Evolutionary conservation across 2,797 vertebrate species (phyloP).

Genomic region (Monodelphis domestica): DNA sequence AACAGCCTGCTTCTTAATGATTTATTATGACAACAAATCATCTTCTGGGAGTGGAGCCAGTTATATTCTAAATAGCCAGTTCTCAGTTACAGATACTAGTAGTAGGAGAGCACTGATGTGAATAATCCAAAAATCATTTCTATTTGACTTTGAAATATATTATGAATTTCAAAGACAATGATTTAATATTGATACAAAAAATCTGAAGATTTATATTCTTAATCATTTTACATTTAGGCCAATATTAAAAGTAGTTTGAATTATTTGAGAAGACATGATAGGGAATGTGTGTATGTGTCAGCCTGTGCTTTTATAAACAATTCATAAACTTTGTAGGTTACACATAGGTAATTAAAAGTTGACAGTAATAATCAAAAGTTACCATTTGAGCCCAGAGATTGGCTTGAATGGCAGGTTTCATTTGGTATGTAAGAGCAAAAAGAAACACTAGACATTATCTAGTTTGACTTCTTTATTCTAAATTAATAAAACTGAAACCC

Average conservation of each 20-base stretch:
- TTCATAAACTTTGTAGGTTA: not conserved
- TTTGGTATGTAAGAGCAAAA: not conserved
- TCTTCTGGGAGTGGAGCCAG: not conserved
- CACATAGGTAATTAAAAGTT: not conserved
- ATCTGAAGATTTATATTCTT: constrained; percentile 10
- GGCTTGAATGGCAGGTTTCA: not conserved
- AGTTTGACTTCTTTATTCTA: not conserved
- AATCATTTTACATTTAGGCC: constrained; percentile 34
- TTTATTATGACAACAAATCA: not conserved
- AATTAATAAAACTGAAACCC: not conserved
- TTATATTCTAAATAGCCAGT: not conserved
- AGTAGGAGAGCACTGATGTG: not conserved
- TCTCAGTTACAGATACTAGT: not conserved
- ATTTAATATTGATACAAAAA: not conserved
- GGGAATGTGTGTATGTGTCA: not conserved
- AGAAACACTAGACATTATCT: not conserved
- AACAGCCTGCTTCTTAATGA: constrained; percentile 15
- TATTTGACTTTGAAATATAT: constrained; percentile 1
- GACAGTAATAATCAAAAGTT: not conserved
- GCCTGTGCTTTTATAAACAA: constrained; percentile 28
- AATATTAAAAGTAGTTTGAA: not conserved
- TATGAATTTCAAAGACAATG: not conserved
- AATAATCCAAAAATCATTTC: not conserved
- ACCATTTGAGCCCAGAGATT: not conserved
- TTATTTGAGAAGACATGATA: constrained; percentile 22